Conservation (phyloP, 2,888 invertebrate genomes). For the Sipunculus nudus region DNA sequence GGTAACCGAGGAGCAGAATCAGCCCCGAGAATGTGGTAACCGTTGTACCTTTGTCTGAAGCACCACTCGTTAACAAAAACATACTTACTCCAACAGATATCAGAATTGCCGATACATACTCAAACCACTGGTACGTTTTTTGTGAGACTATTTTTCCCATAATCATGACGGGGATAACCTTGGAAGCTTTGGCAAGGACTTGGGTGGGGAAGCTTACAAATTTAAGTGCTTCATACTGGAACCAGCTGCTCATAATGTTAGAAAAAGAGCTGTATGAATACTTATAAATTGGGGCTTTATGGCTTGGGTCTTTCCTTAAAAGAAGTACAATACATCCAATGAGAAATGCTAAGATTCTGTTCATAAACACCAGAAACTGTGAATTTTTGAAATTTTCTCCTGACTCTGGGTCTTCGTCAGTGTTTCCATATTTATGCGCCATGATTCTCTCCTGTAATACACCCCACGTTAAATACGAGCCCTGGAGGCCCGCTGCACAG, state of each 20-base stretch:
- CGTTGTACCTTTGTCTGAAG: slow-evolving; percentile 71
- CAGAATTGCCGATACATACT: slow-evolving; percentile 88
- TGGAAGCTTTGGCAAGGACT: slow-evolving; percentile 91
- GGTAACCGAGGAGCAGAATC: slow-evolving; percentile 87
- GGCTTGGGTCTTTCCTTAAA: slow-evolving; percentile 61
- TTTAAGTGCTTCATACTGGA: slow-evolving; percentile 98
- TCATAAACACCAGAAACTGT: slow-evolving; percentile 95
- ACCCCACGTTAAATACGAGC: slow-evolving; percentile 94
- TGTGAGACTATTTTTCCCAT: slow-evolving; percentile 94
- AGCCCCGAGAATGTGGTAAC: slow-evolving; percentile 83
- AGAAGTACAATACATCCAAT: slow-evolving; percentile 43
- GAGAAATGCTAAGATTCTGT: slow-evolving; percentile 82
- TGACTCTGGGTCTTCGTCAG: slow-evolving; percentile 58
- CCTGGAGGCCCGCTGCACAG: slow-evolving; percentile 89
- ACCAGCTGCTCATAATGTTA: slow-evolving; percentile 98
- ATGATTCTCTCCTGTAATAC: slow-evolving; percentile 97
- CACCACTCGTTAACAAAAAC: slow-evolving; percentile 77
- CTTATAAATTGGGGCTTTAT: slow-evolving; percentile 89
- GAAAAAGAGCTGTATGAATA: slow-evolving; percentile 96
- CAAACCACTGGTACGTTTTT: slow-evolving; percentile 86
- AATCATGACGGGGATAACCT: slow-evolving; percentile 84
- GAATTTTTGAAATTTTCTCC: slow-evolving; percentile 82
- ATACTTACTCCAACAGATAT: slow-evolving; percentile 93
- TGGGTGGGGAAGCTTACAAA: slow-evolving; percentile 98
- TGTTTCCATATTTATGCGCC: slow-evolving; percentile 73